These are phyloP conservation scores for Malurus melanocephalus DNA, from an alignment of 2,113 vertebrate genomes.

Conservation along the genomic window DNA sequence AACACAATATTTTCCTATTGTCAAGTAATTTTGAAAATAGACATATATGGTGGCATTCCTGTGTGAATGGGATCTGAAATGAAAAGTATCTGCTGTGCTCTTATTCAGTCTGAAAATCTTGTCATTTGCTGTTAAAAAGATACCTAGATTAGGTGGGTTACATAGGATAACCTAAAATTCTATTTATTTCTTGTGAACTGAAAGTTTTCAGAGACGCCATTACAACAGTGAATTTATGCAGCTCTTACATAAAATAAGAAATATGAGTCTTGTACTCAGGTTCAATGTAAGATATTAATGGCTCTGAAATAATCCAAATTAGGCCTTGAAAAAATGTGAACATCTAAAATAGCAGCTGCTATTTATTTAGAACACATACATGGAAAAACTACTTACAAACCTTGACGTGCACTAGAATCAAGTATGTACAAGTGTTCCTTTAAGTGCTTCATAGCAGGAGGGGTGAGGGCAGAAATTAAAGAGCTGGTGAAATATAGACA, in stretches of 20 bases:
- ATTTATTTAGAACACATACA: not conserved
- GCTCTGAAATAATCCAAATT: not conserved
- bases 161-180: not conserved
- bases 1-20: not conserved
- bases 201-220: not conserved
- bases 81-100: not conserved
- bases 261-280: not conserved
- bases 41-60: not conserved
- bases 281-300: not conserved
- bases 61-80: not conserved
- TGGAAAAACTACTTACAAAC: not conserved
- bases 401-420: not conserved
- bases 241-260: not conserved
- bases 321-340: not conserved
- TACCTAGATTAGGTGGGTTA: not conserved
- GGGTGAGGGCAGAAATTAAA: not conserved
- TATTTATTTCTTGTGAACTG: not conserved
- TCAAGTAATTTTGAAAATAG: not conserved
- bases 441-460: not conserved
- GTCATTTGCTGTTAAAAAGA: not conserved
- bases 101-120: not conserved
- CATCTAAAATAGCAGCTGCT: not conserved
- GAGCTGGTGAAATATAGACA: not conserved
- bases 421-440: not conserved
- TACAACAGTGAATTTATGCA: not conserved